These are phyloP conservation scores for Platynereis dumerilii DNA, from an alignment of 2,888 invertebrate genomes.

Conservation along the genomic window DNA sequence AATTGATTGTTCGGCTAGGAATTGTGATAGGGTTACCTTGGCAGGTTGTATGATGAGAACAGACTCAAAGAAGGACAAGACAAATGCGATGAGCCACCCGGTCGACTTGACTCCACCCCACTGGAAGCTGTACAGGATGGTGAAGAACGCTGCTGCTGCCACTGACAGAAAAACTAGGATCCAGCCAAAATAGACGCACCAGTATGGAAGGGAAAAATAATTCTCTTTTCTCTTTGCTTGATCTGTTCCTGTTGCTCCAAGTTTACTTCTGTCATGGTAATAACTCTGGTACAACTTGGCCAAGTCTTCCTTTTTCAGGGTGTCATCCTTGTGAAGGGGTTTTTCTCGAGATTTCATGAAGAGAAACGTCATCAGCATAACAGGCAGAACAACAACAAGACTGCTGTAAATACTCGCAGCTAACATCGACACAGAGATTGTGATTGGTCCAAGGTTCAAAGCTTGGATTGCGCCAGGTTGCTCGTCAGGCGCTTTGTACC, in stretches of 20 bases:
- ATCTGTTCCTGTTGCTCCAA: no score
- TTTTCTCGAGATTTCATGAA: conserved; percentile 38
- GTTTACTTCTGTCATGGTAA: no score
- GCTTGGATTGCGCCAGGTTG: neutral
- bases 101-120: conserved; percentile 7
- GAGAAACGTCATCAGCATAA: conserved; percentile 39
- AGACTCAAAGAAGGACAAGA: neutral
- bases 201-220: neutral
- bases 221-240: no score
- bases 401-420: conserved; percentile 39
- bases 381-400: conserved; percentile 40
- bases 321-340: neutral
- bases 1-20: no score
- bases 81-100: conserved; percentile 1
- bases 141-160: neutral
- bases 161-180: neutral
- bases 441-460: neutral
- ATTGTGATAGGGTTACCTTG: conserved; percentile 1
- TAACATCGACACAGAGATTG: neutral
- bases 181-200: neutral
- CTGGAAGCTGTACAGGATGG: neutral
- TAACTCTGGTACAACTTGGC: no score
- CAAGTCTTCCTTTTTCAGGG: neutral
- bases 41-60: neutral
- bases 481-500: conserved; percentile 1